Conservation (phyloP, 2,113 vertebrate species). For the Anser cygnoides region DNA sequence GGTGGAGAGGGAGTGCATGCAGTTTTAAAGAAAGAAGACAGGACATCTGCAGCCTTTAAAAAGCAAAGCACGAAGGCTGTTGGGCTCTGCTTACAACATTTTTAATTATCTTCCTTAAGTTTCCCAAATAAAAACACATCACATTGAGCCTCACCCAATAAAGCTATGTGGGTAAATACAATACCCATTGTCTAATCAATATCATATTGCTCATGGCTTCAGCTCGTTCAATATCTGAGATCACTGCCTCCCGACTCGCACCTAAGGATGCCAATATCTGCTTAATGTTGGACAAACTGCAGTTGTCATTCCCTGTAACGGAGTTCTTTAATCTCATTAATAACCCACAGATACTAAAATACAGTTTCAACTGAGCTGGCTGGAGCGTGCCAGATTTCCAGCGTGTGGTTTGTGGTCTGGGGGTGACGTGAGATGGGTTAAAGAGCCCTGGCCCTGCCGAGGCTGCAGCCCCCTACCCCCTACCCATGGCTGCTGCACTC, state of each 20-base stretch:
- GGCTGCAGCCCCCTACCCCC: neutral
- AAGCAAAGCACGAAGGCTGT: slow-evolving; percentile 15
- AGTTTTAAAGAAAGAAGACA: slow-evolving; percentile 20
- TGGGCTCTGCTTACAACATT: slow-evolving; percentile 21
- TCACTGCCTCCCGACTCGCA: slow-evolving; percentile 60
- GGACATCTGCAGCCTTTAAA: slow-evolving; percentile 55
- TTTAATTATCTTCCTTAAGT: slow-evolving; percentile 64
- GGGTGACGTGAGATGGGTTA: neutral
- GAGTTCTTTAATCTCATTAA: slow-evolving; percentile 69
- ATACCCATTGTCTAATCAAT: slow-evolving; percentile 77
- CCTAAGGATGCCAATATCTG: slow-evolving; percentile 75
- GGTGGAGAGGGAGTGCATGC: neutral
- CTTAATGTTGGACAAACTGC: slow-evolving; percentile 68
- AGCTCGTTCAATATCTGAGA: slow-evolving; percentile 72
- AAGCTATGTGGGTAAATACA: slow-evolving; percentile 69
- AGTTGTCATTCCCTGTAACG: slow-evolving; percentile 50
- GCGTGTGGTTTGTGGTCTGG: neutral
- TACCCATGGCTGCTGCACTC: neutral
- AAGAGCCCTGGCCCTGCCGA: neutral
- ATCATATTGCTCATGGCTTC: slow-evolving; percentile 74
- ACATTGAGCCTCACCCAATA: slow-evolving; percentile 69
- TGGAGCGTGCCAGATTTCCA: slow-evolving; percentile 1
- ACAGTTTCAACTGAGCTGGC: neutral
- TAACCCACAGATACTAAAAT: slow-evolving; percentile 58
- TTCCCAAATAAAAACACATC: slow-evolving; percentile 58